A percentile compares a stretch with the other conserved stretches of the same genome.
Conservation (phyloP, 2,113 vertebrate genomes). For the Xerus inauris region DNA sequence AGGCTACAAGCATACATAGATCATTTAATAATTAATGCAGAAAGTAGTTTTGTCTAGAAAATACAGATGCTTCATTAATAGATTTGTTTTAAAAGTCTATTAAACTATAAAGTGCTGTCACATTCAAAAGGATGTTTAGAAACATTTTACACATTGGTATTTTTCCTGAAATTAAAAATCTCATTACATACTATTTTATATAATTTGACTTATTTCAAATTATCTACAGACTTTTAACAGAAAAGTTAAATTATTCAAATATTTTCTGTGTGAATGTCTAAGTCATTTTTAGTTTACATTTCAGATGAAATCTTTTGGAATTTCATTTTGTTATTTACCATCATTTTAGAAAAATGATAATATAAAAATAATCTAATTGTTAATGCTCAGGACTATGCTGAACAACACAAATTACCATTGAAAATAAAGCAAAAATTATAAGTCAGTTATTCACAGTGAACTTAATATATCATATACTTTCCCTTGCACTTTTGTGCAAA, state of each 20-base stretch:
- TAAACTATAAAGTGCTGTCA: not conserved
- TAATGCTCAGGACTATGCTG: not conserved
- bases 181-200: not conserved
- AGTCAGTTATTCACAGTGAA: conserved; percentile 43
- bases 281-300: not conserved
- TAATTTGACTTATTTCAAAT: not conserved
- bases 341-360: not conserved
- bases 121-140: not conserved
- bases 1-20: not conserved
- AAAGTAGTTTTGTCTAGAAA: not conserved
- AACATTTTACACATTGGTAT: not conserved
- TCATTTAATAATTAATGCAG: not conserved
- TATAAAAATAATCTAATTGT: not conserved
- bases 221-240: not conserved
- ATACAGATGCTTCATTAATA: not conserved
- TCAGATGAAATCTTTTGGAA: not conserved
- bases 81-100: not conserved
- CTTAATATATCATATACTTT: not conserved
- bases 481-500: conserved; percentile 15
- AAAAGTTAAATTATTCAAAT: not conserved
- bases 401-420: not conserved
- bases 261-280: not conserved
- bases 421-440: conserved; percentile 47
- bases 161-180: not conserved
- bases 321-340: not conserved